phyloP scores from a whole-genome alignment of 2,113 vertebrate genomes.

The Gobio gobio region DNA sequence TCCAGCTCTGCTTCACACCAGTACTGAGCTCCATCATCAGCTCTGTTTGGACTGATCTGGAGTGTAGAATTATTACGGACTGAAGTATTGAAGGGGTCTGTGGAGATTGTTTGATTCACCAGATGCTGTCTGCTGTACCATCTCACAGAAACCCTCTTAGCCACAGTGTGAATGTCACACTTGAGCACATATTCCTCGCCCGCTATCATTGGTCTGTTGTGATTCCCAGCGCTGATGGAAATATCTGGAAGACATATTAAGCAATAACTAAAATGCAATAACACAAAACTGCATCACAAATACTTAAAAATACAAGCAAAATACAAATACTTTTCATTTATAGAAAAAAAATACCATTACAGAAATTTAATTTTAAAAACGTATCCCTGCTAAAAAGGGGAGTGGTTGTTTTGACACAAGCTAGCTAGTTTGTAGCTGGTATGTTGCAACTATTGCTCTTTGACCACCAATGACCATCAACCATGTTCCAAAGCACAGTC shows the following conservation, averaged over 20 bases:
- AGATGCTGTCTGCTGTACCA: constrained; percentile 41
- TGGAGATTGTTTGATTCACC: rapidly evolving
- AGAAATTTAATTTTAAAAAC: not conserved
- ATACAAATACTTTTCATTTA: not conserved
- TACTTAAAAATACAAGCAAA: not conserved
- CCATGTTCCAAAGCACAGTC: not conserved
- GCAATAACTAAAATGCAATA: not conserved
- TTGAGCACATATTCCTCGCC: constrained; percentile 29
- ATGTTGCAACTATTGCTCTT: not conserved
- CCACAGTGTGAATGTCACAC: constrained; percentile 53
- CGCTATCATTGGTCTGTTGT: constrained; percentile 37
- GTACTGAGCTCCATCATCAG: constrained; percentile 49
- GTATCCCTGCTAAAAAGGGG: too few species aligned
- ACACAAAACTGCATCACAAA: not conserved
- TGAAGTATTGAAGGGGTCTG: not conserved
- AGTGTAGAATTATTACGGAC: constrained; percentile 56
- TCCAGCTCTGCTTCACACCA: constrained; percentile 67
- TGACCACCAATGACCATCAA: not conserved
- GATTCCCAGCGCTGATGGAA: constrained; percentile 32
- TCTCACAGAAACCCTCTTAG: constrained; percentile 17
- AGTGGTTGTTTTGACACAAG: not conserved
- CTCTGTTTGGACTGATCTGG: constrained; percentile 36
- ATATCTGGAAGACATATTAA: constrained; percentile 37
- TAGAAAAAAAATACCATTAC: not conserved
- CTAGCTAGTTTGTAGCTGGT: not conserved